phyloP scores from a whole-genome alignment of 2,797 vertebrate species.

The Podarcis siculus region DNA sequence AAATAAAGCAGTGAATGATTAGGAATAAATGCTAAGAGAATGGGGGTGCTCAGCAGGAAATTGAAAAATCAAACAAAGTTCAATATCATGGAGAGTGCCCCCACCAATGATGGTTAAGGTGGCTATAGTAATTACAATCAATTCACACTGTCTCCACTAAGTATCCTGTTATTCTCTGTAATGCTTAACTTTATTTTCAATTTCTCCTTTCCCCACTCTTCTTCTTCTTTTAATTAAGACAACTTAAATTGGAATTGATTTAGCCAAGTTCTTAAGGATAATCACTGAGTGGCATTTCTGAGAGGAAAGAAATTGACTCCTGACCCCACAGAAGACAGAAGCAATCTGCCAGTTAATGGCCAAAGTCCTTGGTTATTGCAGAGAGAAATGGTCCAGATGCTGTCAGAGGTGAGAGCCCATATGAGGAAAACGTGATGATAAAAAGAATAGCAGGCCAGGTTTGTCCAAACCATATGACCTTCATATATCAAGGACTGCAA shows the following conservation, averaged over 20 bases:
- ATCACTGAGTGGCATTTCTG: constrained; percentile 26
- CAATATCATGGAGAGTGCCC: not conserved
- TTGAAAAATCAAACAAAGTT: constrained; percentile 3
- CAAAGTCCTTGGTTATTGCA: constrained; percentile 31
- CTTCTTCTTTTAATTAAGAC: constrained; percentile 35
- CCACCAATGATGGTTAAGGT: not conserved
- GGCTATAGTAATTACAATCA: not conserved
- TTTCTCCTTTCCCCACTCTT: constrained; percentile 3
- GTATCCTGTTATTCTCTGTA: not conserved
- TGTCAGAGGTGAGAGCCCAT: constrained; percentile 32
- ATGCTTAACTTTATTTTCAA: constrained; percentile 31
- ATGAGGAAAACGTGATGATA: constrained; percentile 30
- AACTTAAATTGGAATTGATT: constrained; percentile 34
- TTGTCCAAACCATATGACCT: not conserved
- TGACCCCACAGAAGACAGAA: constrained; percentile 27
- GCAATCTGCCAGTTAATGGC: constrained; percentile 14
- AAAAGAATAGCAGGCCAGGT: not conserved
- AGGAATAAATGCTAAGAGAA: not conserved
- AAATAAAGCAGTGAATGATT: not conserved
- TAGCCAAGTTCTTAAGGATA: constrained; percentile 39
- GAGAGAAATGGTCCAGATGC: not conserved
- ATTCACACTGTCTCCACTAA: constrained; percentile 6
- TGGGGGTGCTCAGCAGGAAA: not conserved
- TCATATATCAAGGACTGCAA: constrained; percentile 17
- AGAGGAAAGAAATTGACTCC: constrained; percentile 30